Conservation (phyloP, 2,888 invertebrate species). For the Leucoma salicis region DNA sequence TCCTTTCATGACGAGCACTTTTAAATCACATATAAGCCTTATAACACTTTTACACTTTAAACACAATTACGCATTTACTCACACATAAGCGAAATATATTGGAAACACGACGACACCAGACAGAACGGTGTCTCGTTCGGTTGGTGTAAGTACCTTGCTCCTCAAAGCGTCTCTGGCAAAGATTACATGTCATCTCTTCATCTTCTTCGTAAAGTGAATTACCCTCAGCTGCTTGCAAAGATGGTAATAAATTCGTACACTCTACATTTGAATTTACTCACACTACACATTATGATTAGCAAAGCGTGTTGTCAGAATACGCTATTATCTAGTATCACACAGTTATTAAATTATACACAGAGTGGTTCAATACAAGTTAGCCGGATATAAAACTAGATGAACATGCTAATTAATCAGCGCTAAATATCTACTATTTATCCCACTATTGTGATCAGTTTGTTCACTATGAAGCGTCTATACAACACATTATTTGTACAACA, state of each 20-base stretch:
- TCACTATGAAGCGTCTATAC: slow-evolving; percentile 53
- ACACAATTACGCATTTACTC: slow-evolving; percentile 81
- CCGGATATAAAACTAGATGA: slow-evolving; percentile 35
- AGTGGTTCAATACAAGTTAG: slow-evolving; percentile 18
- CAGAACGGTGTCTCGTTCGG: slow-evolving; percentile 60
- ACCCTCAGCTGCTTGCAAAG: slow-evolving; percentile 86
- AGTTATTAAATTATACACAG: not conserved
- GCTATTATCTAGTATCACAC: slow-evolving; percentile 23
- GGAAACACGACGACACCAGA: slow-evolving; percentile 71
- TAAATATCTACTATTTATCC: slow-evolving; percentile 21
- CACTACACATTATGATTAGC: slow-evolving; percentile 30
- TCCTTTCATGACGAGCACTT: slow-evolving; percentile 44
- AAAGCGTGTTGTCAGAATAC: slow-evolving; percentile 27
- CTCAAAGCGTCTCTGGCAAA: slow-evolving; percentile 90
- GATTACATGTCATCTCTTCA: slow-evolving; percentile 87
- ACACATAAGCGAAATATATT: slow-evolving; percentile 77
- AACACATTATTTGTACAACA: slow-evolving; percentile 33
- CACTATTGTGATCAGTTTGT: slow-evolving; percentile 32
- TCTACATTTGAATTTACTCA: slow-evolving; percentile 49
- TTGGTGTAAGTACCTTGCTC: slow-evolving; percentile 86
- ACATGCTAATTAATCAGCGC: slow-evolving; percentile 35
- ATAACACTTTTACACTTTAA: slow-evolving; percentile 46
- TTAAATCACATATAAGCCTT: slow-evolving; percentile 42
- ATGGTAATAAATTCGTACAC: slow-evolving; percentile 79
- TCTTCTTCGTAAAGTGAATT: slow-evolving; percentile 84